Conservation (phyloP, 2,797 vertebrate species). For the Trematomus bernacchii region DNA sequence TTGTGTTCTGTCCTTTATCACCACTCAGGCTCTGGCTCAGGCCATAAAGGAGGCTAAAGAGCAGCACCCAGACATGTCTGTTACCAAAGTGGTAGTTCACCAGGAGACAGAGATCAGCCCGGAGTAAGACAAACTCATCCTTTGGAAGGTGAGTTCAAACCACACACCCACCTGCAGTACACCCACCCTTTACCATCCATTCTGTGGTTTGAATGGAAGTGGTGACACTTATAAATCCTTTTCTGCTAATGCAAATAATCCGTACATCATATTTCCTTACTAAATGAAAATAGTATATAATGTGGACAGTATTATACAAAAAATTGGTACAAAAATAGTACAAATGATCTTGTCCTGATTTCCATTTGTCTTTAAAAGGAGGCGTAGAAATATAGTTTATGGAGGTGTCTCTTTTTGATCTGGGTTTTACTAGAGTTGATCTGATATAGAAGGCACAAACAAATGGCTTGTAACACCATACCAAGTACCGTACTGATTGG, state of each 20-base stretch:
- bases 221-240: neutral
- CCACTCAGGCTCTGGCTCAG: constrained; percentile 92
- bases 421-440: too few relatives aligned
- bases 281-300: neutral
- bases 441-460: too few relatives aligned
- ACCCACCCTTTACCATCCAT: neutral
- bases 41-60: constrained; percentile 98
- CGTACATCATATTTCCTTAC: neutral
- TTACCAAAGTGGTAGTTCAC: constrained; percentile 98
- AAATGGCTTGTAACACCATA: too few relatives aligned
- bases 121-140: constrained; percentile 77
- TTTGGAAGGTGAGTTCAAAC: constrained; percentile 61
- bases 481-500: too few relatives aligned
- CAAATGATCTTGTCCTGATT: too few relatives aligned
- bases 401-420: too few relatives aligned
- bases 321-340: too few relatives aligned
- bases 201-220: neutral
- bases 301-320: neutral
- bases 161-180: neutral
- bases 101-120: constrained; percentile 97
- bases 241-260: neutral
- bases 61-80: constrained; percentile 98
- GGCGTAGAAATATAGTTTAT: too few relatives aligned
- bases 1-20: constrained; percentile 18
- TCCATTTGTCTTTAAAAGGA: too few relatives aligned